Percentiles rank a stretch among this genome's conserved stretches.
These are phyloP conservation scores for Nestor notabilis DNA, from an alignment of 2,113 vertebrate genomes.

Conservation along the genomic window DNA sequence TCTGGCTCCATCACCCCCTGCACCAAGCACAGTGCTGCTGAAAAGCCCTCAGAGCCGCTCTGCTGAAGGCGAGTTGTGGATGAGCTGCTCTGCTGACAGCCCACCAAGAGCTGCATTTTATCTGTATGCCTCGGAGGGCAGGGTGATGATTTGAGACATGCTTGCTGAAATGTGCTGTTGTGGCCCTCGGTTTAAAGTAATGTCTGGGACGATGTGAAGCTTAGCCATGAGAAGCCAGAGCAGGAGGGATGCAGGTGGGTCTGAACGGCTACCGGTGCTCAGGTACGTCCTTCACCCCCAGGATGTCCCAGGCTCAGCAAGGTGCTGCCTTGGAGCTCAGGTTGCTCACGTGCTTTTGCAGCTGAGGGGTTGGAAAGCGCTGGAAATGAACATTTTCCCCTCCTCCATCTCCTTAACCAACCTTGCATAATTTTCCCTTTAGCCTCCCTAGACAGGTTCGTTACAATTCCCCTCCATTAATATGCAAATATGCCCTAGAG, in stretches of 20 bases:
- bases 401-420: conserved; percentile 22
- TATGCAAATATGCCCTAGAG: conserved; percentile 54
- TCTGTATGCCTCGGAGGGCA: not conserved
- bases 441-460: conserved; percentile 40
- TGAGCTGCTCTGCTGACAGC: not conserved
- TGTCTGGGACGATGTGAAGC: not conserved
- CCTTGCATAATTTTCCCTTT: conserved; percentile 47
- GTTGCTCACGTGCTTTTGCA: not conserved
- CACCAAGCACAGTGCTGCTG: not conserved
- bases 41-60: not conserved
- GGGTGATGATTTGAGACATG: not conserved
- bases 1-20: not conserved
- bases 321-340: not conserved
- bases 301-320: not conserved
- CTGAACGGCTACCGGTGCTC: fast-evolving
- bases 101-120: not conserved
- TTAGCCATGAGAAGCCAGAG: not conserved
- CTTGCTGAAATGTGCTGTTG: not conserved
- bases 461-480: conserved; percentile 50
- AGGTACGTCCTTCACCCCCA: not conserved
- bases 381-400: conserved; percentile 8
- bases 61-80: not conserved
- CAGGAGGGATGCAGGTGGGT: not conserved
- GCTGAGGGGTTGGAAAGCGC: not conserved
- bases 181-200: not conserved